phyloP scores from a whole-genome alignment of 2,113 vertebrate species.

The Lathamus discolor region DNA sequence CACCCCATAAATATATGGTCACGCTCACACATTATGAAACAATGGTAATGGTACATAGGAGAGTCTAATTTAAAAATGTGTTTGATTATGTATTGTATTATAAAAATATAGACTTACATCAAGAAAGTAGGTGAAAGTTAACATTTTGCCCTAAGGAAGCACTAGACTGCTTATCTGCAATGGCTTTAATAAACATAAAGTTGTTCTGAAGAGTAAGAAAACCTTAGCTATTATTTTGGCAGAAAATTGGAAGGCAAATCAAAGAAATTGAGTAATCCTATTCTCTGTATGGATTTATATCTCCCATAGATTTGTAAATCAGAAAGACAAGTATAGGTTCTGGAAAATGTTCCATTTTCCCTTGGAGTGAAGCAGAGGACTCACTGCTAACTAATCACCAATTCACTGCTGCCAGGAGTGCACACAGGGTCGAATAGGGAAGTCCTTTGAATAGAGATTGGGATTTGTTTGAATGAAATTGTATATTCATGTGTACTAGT shows the following conservation, averaged over 20 bases:
- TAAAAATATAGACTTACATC: not conserved
- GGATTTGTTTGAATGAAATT: not conserved
- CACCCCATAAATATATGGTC: not conserved
- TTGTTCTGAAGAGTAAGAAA: not conserved
- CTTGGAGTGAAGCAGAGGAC: conserved; percentile 21
- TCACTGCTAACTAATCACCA: not conserved
- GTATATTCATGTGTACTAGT: not conserved
- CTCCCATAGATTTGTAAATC: conserved; percentile 26
- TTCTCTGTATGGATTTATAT: conserved; percentile 13
- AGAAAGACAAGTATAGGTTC: conserved; percentile 29
- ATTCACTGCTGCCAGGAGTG: not conserved
- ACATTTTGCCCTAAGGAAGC: not conserved
- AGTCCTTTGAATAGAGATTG: not conserved
- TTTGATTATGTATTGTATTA: not conserved
- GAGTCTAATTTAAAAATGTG: not conserved
- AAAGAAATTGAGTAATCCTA: not conserved
- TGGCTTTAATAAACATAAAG: not conserved
- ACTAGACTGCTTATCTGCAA: not conserved
- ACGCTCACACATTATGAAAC: not conserved
- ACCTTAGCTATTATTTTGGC: not conserved
- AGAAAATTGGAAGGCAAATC: conserved; percentile 6
- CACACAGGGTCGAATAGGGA: not conserved
- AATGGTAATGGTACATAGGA: not conserved
- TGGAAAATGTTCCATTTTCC: conserved; percentile 31
- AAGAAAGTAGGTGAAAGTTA: not conserved